Conservation (phyloP, 2,888 invertebrate species). For the Eupithecia centaureata region DNA sequence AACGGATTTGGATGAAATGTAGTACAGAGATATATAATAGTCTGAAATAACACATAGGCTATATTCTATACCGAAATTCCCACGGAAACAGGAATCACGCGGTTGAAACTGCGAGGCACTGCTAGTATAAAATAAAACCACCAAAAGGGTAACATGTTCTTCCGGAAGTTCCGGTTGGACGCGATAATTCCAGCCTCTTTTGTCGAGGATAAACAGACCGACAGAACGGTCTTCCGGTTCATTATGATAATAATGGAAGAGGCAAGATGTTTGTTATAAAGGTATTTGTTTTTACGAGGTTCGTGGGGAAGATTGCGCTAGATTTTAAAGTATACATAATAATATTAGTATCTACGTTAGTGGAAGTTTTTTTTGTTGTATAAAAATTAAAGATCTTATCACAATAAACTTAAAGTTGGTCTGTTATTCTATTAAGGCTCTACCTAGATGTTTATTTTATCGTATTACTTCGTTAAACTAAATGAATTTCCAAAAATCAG, state of each 20-base stretch:
- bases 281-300: neutral
- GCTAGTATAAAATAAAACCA: slow-evolving; percentile 7
- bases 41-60: too few relatives aligned
- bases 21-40: too few relatives aligned
- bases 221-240: slow-evolving; percentile 48
- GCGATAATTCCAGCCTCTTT: slow-evolving; percentile 63
- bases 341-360: neutral
- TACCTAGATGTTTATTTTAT: too few relatives aligned
- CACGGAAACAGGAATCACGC: too few relatives aligned
- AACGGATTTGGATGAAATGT: too few relatives aligned
- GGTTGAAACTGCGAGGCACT: too few relatives aligned
- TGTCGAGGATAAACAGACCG: slow-evolving; percentile 54
- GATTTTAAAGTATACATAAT: neutral
- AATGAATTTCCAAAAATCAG: too few relatives aligned
- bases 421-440: too few relatives aligned
- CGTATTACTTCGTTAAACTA: too few relatives aligned
- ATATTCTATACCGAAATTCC: too few relatives aligned
- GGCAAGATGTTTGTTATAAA: slow-evolving; percentile 36
- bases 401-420: neutral
- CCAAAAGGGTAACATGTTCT: slow-evolving; percentile 42
- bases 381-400: neutral
- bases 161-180: slow-evolving; percentile 58
- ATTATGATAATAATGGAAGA: slow-evolving; percentile 47
- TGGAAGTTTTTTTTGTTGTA: too few relatives aligned
- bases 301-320: neutral